Conservation (phyloP, 2,888 invertebrate genomes). For the Monoplex corrugatus region DNA sequence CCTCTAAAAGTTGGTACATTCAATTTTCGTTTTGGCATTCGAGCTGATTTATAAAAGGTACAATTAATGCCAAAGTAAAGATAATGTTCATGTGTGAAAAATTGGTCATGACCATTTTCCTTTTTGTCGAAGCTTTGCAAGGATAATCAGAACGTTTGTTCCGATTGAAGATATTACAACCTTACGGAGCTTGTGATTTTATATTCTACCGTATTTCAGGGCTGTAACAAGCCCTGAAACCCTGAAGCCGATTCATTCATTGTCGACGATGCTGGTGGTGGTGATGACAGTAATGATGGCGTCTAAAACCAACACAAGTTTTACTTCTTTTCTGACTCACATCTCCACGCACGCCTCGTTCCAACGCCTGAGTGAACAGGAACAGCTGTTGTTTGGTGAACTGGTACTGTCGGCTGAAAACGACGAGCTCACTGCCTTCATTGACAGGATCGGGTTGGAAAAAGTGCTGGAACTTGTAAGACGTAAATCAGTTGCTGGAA, state of each 20-base stretch:
- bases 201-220: no score
- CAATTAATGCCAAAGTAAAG: no score
- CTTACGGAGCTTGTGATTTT: no score
- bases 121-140: no score
- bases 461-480: neutral
- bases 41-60: no score
- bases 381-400: constrained; percentile 35
- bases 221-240: neutral
- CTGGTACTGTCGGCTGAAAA: constrained; percentile 46
- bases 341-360: constrained; percentile 10
- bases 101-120: no score
- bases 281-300: neutral
- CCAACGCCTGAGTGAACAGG: constrained; percentile 11
- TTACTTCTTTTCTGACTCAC: neutral
- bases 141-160: no score
- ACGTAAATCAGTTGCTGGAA: neutral
- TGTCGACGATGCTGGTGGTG: neutral
- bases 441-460: constrained; percentile 29
- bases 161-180: no score
- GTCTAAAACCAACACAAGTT: neutral
- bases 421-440: constrained; percentile 28
- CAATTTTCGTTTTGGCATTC: no score
- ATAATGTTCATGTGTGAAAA: no score
- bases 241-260: neutral
- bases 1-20: no score